Evolutionary conservation across 2,797 vertebrate species (phyloP), one percentile per base, ranked within the genome.

Genomic region (Premnoplex brunnescens): DNA sequence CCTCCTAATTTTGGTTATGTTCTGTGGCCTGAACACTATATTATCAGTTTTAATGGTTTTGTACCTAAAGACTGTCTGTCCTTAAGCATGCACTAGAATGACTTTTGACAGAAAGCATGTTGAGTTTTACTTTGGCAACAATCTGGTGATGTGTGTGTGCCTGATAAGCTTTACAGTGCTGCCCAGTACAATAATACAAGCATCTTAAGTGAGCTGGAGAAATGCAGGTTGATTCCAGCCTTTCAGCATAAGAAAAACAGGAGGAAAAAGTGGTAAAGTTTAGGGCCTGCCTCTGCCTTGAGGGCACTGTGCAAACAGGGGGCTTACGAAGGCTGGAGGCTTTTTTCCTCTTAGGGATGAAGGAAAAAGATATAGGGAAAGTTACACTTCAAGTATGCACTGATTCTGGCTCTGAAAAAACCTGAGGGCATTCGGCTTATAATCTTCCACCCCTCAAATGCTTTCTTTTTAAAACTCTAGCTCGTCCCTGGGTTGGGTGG

Each of bases 291-390:
- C 3, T 0, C 20, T 78, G 36, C 51, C 20, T 71, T 62, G 36
- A 73, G 12, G 43, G 10, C 24, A 55, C 8, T 56, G 37, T 6
- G 8, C 23, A 8, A 2, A 12, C 0, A 4, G 1, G 1, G 12
- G 1, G 2, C 36, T 88, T 68, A 3, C 14, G 51, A 43, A 55
- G 15, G 7, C 43, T 59, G 9, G n/a, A 73, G 46, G 18, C 32
- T 74, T 71, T 59, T 60, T 10, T 69, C 32, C 37, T 67, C 34
- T 17, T 79, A 20, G 62, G 58, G 27, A 64, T 91, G 37, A 18
- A 78, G 11, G 17, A 26, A 48, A 32, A 87, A 37, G 46, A 26
- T 12, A 28, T 8, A 12, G 26, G 12, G 11, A 6, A 39, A 54
- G 76, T 78, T 34, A 55, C 7, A 4, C 8, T 93, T 34, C 28